A percentile compares a stretch with the other conserved stretches of the same genome.
phyloP scores from a whole-genome alignment of 2,113 vertebrate genomes.

The Columbina picui region DNA sequence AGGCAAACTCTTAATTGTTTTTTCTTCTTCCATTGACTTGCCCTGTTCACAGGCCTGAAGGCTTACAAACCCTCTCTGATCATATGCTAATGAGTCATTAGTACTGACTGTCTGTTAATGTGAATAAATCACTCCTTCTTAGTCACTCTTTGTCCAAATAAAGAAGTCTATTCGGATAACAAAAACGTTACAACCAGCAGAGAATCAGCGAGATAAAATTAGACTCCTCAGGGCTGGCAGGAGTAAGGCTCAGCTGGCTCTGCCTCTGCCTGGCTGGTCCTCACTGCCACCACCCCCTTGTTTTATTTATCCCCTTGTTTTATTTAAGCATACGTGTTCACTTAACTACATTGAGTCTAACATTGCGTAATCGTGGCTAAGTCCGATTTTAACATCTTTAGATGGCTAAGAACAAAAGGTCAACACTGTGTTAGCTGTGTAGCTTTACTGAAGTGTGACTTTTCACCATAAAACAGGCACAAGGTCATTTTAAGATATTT shows the following conservation, averaged over 20 bases:
- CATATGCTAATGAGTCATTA: slow-evolving; percentile 52
- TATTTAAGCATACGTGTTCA: background rate
- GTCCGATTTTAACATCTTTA: background rate
- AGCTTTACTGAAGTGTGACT: slow-evolving; percentile 42
- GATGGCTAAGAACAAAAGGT: slow-evolving; percentile 22
- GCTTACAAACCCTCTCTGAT: slow-evolving; percentile 49
- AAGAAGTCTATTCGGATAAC: slow-evolving; percentile 21
- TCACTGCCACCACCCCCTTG: background rate
- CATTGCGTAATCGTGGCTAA: background rate
- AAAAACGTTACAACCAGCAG: slow-evolving; percentile 3
- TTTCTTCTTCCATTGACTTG: background rate
- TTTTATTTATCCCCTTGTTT: background rate
- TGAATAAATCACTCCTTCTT: slow-evolving; percentile 54
- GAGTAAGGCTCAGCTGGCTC: background rate
- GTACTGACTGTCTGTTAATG: slow-evolving; percentile 30
- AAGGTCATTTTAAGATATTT: slow-evolving; percentile 24
- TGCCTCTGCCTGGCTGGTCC: background rate
- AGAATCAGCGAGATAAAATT: slow-evolving; percentile 7
- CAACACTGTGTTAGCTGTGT: background rate
- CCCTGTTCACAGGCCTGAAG: background rate
- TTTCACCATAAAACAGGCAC: background rate
- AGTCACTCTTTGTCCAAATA: slow-evolving; percentile 35
- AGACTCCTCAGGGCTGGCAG: background rate
- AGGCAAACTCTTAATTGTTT: background rate
- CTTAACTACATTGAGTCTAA: background rate